Conservation (phyloP, 1,140 invertebrate species). For the Argopecten irradians region DNA sequence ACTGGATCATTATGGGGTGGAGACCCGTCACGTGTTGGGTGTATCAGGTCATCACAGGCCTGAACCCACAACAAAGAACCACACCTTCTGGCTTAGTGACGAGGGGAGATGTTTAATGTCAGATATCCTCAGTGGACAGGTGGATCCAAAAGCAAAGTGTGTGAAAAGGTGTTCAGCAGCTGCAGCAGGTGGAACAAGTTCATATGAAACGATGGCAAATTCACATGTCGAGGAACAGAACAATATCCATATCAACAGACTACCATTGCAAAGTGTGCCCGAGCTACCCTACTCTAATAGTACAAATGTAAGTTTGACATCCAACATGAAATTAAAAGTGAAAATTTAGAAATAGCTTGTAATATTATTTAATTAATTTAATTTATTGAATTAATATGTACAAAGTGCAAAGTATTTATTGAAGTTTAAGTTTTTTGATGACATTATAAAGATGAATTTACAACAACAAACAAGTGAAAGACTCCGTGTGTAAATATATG, state of each 20-base stretch:
- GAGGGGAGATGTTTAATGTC: conserved; percentile 24
- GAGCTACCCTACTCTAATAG: not conserved
- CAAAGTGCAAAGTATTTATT: no score
- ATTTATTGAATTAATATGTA: no score
- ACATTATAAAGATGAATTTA: no score
- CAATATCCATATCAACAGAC: not conserved
- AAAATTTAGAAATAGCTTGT: no score
- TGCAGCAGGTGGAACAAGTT: not conserved
- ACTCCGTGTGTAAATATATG: no score
- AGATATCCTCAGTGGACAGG: not conserved
- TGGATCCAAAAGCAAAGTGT: not conserved
- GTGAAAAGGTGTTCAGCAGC: no score
- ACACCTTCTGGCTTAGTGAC: conserved; percentile 9
- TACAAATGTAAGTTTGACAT: not conserved
- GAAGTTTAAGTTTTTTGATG: no score
- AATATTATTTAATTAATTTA: no score
- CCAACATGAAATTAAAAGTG: not conserved
- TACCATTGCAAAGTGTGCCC: not conserved
- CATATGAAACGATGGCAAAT: not conserved
- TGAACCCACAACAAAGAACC: conserved; percentile 19
- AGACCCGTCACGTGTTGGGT: conserved; percentile 30
- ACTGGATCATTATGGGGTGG: conserved; percentile 25
- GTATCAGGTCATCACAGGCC: conserved; percentile 17
- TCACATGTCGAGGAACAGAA: not conserved
- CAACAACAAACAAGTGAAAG: no score